phyloP scores from a whole-genome alignment of 2,888 invertebrate genomes.

The Xestia rhomboidea region DNA sequence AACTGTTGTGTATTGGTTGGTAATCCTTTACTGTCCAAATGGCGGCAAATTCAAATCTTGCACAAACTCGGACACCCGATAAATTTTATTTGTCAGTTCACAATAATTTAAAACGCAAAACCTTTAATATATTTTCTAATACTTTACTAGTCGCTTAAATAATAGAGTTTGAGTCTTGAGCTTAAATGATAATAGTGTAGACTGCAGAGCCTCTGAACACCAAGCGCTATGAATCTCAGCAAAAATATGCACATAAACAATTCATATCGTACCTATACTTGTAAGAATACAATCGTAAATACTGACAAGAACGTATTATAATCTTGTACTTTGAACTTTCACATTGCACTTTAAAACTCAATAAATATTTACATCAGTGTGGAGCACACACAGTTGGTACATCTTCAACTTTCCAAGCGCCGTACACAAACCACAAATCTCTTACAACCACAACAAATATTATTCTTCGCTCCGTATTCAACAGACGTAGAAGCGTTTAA shows the following conservation, averaged over 20 bases:
- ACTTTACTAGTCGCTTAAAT: not conserved
- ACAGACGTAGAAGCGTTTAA: conserved; percentile 66
- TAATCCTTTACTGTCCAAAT: not conserved
- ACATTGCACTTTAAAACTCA: conserved; percentile 52
- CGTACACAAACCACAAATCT: conserved; percentile 64
- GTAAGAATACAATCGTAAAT: conserved; percentile 11
- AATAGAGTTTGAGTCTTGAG: too few species aligned
- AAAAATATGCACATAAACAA: conserved; percentile 12
- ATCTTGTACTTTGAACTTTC: conserved; percentile 29
- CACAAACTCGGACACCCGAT: not conserved
- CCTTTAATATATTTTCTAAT: not conserved
- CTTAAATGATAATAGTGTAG: too few species aligned
- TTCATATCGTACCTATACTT: not conserved
- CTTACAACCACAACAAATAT: conserved; percentile 66
- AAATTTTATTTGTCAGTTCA: not conserved
- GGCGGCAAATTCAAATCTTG: not conserved
- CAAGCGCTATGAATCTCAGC: not conserved
- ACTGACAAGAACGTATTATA: conserved; percentile 6
- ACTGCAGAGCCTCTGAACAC: not conserved
- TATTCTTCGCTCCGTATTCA: conserved; percentile 67
- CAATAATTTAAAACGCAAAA: not conserved
- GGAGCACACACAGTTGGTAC: conserved; percentile 45
- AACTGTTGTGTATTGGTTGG: not conserved
- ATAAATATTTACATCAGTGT: conserved; percentile 58
- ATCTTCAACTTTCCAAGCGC: conserved; percentile 53